phyloP scores from a whole-genome alignment of 30 jellyfish, hydroid and myxozoan species.

The Cassiopea andromeda region DNA sequence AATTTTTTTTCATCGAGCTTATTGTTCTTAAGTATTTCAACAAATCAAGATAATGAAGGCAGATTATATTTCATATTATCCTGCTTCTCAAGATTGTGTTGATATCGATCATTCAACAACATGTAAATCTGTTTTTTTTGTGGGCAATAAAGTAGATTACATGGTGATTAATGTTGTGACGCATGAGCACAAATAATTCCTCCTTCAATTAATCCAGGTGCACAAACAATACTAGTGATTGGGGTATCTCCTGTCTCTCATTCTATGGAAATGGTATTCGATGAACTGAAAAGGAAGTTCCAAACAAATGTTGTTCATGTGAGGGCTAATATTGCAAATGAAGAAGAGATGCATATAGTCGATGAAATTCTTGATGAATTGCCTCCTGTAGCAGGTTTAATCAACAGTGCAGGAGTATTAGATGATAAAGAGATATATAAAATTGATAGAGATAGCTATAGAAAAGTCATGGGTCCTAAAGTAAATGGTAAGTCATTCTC shows the following conservation, averaged over 20 bases:
- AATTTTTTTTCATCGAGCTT: no score
- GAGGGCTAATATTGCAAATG: not conserved
- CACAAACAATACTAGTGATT: slow-evolving; percentile 45
- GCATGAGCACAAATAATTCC: not conserved
- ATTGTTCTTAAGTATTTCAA: no score
- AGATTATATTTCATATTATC: no score
- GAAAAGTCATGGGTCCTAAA: slow-evolving; percentile 31
- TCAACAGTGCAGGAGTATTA: slow-evolving; percentile 70
- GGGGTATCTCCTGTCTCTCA: slow-evolving; percentile 37
- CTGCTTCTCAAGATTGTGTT: no score
- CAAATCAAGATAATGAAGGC: no score
- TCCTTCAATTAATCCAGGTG: slow-evolving; percentile 12
- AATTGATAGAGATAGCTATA: slow-evolving; percentile 48
- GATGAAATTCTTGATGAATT: slow-evolving; percentile 13
- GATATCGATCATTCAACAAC: no score
- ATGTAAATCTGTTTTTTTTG: no score
- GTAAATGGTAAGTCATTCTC: not conserved
- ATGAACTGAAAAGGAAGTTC: slow-evolving; percentile 16
- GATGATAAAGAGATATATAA: slow-evolving; percentile 36
- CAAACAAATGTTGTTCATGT: not conserved
- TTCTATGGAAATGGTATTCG: slow-evolving; percentile 12
- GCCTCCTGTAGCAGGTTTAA: slow-evolving; percentile 59
- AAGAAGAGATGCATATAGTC: slow-evolving; percentile 3
- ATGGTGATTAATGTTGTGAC: no score
- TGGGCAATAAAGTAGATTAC: no score